These are phyloP conservation scores for Acipenser transmontanus DNA, from an alignment of 2,797 vertebrate genomes.

Conservation along the genomic window DNA sequence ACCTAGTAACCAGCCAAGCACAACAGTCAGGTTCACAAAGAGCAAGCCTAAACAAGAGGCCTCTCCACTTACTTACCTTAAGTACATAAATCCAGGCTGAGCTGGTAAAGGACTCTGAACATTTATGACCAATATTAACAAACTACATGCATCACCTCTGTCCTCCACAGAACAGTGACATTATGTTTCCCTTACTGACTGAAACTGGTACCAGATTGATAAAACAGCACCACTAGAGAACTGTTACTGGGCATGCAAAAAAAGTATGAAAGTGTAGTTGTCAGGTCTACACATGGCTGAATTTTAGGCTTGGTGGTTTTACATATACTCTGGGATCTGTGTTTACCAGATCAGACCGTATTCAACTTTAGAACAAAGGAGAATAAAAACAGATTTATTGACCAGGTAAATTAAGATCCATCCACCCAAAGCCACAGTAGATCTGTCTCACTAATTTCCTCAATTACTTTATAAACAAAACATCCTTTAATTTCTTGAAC, in stretches of 20 bases:
- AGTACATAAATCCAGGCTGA: slow-evolving; percentile 62
- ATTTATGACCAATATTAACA: slow-evolving; percentile 62
- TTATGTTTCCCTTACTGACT: too few relatives aligned
- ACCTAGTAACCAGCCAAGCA: slow-evolving; percentile 84
- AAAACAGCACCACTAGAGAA: too few relatives aligned
- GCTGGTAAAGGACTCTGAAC: slow-evolving; percentile 59
- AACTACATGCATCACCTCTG: slow-evolving; percentile 54
- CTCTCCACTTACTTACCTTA: slow-evolving; percentile 66
- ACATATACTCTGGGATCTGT: neutral
- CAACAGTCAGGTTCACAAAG: slow-evolving; percentile 81
- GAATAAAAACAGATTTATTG: neutral
- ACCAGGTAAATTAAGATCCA: slow-evolving; percentile 2
- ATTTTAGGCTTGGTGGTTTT: neutral
- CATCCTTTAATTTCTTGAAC: slow-evolving; percentile 2
- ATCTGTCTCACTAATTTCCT: neutral
- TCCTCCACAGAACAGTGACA: slow-evolving; percentile 18
- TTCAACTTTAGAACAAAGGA: neutral
- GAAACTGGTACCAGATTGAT: too few relatives aligned
- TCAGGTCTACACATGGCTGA: neutral
- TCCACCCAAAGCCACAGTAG: neutral
- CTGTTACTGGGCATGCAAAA: too few relatives aligned
- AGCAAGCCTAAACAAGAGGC: slow-evolving; percentile 83
- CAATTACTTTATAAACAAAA: slow-evolving; percentile 1
- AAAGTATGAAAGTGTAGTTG: neutral
- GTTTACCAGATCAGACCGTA: neutral